Evolutionary conservation across 2,113 vertebrate species (phyloP).

Genomic region (Passer domesticus): DNA sequence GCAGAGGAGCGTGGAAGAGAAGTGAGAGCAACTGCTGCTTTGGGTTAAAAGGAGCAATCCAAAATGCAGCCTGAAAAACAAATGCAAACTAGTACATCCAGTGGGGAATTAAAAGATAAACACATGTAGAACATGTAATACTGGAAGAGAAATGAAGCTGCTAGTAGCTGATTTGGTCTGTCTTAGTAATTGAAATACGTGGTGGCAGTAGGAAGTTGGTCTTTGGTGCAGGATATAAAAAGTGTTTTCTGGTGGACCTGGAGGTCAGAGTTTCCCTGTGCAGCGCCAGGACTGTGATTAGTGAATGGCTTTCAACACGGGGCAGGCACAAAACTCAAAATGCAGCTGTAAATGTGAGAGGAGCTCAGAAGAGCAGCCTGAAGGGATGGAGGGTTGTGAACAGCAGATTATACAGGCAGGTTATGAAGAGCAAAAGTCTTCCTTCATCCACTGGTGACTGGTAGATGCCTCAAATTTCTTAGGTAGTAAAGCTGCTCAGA

Average conservation of each 20-base stretch:
- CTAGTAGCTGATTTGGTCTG: background rate
- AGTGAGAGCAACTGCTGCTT: background rate
- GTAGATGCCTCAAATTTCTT: background rate
- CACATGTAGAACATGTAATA: background rate
- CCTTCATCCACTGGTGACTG: background rate
- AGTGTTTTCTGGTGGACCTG: background rate
- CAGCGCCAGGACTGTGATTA: background rate
- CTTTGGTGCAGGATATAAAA: background rate
- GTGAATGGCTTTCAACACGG: fast-evolving
- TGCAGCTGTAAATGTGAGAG: fast-evolving
- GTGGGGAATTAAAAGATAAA: background rate
- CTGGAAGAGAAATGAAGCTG: background rate
- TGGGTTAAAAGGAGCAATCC: background rate
- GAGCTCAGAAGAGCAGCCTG: background rate
- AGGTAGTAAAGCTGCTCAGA: background rate
- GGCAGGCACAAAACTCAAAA: background rate
- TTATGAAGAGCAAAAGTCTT: background rate
- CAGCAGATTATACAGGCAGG: background rate
- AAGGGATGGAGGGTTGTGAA: background rate
- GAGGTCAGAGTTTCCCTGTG: background rate
- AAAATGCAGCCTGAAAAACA: background rate
- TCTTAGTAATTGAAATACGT: background rate
- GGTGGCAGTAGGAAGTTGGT: background rate
- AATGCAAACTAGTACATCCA: background rate
- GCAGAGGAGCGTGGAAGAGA: background rate